Evolutionary conservation across 2,797 vertebrate genomes (phyloP).

Genomic region (Alauda arvensis): DNA sequence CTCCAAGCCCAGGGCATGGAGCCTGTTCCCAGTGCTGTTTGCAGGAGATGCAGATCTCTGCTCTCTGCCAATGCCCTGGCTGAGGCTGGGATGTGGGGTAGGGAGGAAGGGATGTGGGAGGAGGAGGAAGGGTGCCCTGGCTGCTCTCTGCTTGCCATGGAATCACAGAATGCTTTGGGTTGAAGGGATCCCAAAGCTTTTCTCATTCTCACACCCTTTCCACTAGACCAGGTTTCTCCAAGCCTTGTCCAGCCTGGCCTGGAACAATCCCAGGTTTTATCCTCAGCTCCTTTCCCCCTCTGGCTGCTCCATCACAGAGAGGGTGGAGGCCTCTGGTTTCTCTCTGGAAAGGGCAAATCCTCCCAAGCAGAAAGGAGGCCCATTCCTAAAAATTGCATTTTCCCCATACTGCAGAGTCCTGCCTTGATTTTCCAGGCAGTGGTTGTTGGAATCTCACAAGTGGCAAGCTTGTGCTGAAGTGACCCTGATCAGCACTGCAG

Average conservation of each 20-base stretch:
- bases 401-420: neutral
- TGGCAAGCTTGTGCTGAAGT: neutral
- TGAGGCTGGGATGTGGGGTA: neutral
- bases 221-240: neutral
- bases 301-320: neutral
- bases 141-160: neutral
- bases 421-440: neutral
- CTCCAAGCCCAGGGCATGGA: neutral
- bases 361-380: neutral
- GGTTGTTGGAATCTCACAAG: neutral
- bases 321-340: neutral
- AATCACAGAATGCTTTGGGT: neutral
- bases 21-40: neutral
- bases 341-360: neutral
- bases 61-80: neutral
- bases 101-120: neutral
- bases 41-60: neutral
- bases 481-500: neutral
- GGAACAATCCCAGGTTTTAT: neutral
- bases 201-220: neutral
- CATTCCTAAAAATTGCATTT: neutral
- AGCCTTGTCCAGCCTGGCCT: accelerated
- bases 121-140: neutral
- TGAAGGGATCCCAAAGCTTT: neutral
- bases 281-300: neutral